Conservation (phyloP, 2,888 invertebrate species). For the Lasioglossum lativentre region DNA sequence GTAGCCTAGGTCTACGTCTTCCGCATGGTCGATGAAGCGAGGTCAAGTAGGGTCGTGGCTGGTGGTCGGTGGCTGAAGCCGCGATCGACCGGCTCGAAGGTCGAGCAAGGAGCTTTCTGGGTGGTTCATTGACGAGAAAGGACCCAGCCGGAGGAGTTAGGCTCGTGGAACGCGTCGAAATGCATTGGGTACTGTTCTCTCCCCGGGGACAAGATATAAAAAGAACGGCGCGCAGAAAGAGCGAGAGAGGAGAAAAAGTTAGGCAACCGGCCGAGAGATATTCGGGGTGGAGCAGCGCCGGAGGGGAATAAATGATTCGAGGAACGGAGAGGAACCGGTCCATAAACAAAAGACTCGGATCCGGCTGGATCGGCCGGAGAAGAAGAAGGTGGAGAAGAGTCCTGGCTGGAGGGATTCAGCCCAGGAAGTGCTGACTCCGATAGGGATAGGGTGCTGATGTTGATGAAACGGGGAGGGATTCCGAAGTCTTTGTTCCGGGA, state of each 20-base stretch:
- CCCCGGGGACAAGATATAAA: constrained; percentile 24
- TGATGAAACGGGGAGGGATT: constrained; percentile 55
- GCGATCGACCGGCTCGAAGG: constrained; percentile 65
- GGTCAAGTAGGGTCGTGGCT: constrained; percentile 63
- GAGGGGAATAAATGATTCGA: constrained; percentile 80
- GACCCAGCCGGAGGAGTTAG: constrained; percentile 24
- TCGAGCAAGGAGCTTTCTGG: constrained; percentile 59
- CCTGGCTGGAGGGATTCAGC: constrained; percentile 47
- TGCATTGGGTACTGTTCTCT: constrained; percentile 20
- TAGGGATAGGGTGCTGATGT: constrained; percentile 56
- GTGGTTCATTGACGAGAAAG: constrained; percentile 49
- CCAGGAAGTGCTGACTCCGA: constrained; percentile 64
- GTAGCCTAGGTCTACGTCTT: constrained; percentile 42
- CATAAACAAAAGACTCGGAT: constrained; percentile 79
- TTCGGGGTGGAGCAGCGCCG: constrained; percentile 26
- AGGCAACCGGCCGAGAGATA: constrained; percentile 20
- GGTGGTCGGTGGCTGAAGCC: constrained; percentile 28
- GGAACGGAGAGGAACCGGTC: constrained; percentile 79
- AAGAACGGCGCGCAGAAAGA: constrained; percentile 35
- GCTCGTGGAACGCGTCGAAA: constrained; percentile 42
- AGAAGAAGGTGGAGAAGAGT: constrained; percentile 13
- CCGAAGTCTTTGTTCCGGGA: constrained; percentile 68
- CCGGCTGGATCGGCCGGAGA: constrained; percentile 54
- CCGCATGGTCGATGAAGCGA: constrained; percentile 60
- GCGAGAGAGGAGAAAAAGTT: not conserved